Conservation (phyloP, 2,888 invertebrate species). For the Thecophora atra region DNA sequence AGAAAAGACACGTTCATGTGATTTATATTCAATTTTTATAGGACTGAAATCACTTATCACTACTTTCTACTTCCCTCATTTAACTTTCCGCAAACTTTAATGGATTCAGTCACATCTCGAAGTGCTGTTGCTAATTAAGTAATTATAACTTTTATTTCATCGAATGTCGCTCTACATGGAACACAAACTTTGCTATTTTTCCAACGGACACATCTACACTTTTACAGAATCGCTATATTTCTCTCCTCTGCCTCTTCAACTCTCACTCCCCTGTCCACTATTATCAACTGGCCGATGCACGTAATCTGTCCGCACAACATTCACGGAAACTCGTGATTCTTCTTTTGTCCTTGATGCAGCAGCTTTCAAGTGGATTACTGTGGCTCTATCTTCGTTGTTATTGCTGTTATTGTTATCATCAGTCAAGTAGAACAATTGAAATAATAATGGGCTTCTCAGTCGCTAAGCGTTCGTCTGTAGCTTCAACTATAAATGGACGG, state of each 20-base stretch:
- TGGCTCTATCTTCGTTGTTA: slow-evolving; percentile 1
- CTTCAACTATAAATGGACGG: background rate
- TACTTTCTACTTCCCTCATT: no score
- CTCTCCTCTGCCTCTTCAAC: background rate
- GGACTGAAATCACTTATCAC: no score
- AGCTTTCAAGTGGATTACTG: background rate
- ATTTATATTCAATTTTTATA: no score
- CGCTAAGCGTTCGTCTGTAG: slow-evolving; percentile 17
- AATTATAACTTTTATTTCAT: no score
- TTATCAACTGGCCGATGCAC: slow-evolving; percentile 24
- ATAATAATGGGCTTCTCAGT: slow-evolving; percentile 22
- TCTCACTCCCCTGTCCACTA: background rate
- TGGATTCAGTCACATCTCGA: no score
- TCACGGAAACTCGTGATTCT: slow-evolving; percentile 7
- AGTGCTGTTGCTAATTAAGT: no score
- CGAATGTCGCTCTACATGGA: no score
- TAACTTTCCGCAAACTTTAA: no score
- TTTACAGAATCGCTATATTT: background rate
- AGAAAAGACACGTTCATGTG: no score
- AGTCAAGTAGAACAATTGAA: slow-evolving; percentile 30
- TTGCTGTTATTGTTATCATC: slow-evolving; percentile 10
- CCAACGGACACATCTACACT: background rate
- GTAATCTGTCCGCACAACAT: slow-evolving; percentile 14
- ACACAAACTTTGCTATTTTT: background rate
- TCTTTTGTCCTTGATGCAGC: background rate